Percentiles rank a stretch among this genome's conserved stretches.
phyloP scores from a whole-genome alignment of 1,140 invertebrate genomes.

The Probaryconus sp. region DNA sequence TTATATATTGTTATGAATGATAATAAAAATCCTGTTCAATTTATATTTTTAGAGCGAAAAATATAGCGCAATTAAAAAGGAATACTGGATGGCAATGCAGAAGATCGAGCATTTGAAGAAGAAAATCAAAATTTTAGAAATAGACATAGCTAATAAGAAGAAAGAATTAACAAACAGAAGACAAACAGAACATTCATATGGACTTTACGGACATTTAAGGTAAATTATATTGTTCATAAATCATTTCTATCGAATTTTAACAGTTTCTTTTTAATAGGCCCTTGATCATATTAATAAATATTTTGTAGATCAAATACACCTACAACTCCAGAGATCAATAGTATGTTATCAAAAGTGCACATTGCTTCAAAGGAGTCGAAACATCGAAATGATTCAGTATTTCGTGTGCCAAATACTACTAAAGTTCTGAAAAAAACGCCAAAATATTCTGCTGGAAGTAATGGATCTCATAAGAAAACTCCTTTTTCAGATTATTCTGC shows the following conservation, averaged over 20 bases:
- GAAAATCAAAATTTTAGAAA: conserved; percentile 31
- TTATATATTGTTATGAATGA: neutral
- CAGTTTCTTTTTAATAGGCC: no score
- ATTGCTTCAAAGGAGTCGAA: no score
- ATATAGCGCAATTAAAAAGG: conserved; percentile 25
- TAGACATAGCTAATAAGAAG: neutral
- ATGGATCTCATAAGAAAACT: conserved; percentile 27
- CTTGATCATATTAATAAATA: no score
- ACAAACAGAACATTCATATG: conserved; percentile 6
- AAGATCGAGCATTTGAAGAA: conserved; percentile 33
- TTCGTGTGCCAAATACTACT: conserved; percentile 34
- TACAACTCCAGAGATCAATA: conserved; percentile 16
- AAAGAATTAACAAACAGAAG: conserved; percentile 10
- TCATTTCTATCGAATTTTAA: no score
- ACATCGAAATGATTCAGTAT: conserved; percentile 45
- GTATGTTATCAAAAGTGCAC: no score
- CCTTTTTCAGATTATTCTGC: conserved; percentile 46
- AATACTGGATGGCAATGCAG: conserved; percentile 20
- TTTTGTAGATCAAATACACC: no score
- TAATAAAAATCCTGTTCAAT: no score
- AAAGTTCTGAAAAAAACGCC: conserved; percentile 25
- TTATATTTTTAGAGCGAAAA: conserved; percentile 21
- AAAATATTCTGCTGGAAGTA: conserved; percentile 30
- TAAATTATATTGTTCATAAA: no score
- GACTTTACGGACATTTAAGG: no score